Base-by-base conservation (phyloP, 2,797 vertebrate species). In the Zonotrichia albicollis region DNA sequence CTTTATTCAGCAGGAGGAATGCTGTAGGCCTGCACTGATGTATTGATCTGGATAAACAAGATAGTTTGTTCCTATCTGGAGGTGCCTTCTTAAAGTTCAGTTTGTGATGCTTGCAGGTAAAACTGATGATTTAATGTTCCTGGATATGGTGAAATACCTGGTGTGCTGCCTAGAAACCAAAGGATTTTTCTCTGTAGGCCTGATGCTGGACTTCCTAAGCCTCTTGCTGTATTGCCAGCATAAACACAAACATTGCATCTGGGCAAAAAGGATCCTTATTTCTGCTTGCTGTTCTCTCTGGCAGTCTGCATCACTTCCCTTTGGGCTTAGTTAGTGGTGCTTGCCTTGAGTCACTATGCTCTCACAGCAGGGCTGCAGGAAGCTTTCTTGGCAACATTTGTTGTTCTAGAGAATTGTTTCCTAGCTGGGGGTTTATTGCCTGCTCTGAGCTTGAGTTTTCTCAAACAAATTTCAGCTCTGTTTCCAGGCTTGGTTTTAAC, bases 1-100 rank as follows among this genome's bases (percentile, higher is more conserved):
- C 70, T 55, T 85, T 92, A 84, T 89, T 94, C 94, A 87, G 64
- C 64, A 64, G 74, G 72, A 87, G 77, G 75, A 96, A 57, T 72
- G 71, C 61, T 95, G 68, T 50, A 38, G 65, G 65, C 68, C 54
- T 85, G 10, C 13, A 40, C 54, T 85, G 75, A 72, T 78, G n/a
- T 3, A 75, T 66, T 66, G 70, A 83, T 54, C 83, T 79, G 83
- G 68, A 93, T 82, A 87, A 88, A 89, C 58, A 74, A 30, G 34
- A 22, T 66, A 26, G 48, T 93, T 83, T 55, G 26, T 64, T 94
- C 60, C 67, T 86, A 32, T 36, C 74, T 48, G 34, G 48, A 88
- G 60, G 12, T 16, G 5, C 70, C 43, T 42, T 64, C 84, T 43
- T 54, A 32, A 84, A 89, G 82, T 84, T 76, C 67, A 40, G 38